These are phyloP conservation scores for Cryptotermes secundus DNA, from an alignment of 1,140 invertebrate species.

Conservation along the genomic window DNA sequence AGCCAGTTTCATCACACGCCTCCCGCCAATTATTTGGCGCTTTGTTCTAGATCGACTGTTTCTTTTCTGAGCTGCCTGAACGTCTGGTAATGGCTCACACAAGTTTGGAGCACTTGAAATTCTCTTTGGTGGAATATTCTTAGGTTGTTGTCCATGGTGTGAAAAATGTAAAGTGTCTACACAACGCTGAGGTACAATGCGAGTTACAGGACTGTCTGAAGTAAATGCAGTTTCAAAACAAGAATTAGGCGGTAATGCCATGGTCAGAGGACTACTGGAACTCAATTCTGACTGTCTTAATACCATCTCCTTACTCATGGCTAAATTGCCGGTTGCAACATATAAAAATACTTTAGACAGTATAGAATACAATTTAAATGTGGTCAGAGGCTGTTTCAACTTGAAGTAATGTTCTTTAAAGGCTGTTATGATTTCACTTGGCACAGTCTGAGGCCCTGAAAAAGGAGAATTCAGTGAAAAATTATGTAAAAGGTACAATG, in stretches of 20 bases:
- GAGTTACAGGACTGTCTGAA: conserved; percentile 44
- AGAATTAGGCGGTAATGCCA: conserved; percentile 26
- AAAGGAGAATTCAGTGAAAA: not conserved
- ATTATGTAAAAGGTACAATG: not conserved
- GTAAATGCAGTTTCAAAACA: conserved; percentile 51
- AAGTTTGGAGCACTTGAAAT: not conserved
- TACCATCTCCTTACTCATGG: not conserved
- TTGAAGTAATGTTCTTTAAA: conserved; percentile 12
- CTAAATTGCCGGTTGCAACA: not conserved
- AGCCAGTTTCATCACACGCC: not conserved
- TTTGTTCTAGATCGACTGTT: not conserved
- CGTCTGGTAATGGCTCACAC: not conserved
- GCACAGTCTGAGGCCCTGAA: not conserved
- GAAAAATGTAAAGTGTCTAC: conserved; percentile 41
- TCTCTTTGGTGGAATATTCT: not conserved
- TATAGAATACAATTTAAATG: conserved; percentile 1
- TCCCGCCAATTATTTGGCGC: not conserved
- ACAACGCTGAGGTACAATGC: conserved; percentile 44
- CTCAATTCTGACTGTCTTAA: not conserved
- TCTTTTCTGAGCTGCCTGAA: not conserved
- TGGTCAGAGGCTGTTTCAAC: not conserved
- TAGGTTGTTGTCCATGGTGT: not conserved
- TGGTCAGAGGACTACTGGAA: not conserved
- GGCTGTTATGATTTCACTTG: not conserved
- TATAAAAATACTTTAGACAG: conserved; percentile 2